Conservation (phyloP, 37 sponge, comb jelly and placozoan species). For the Eunapius fragilis region DNA sequence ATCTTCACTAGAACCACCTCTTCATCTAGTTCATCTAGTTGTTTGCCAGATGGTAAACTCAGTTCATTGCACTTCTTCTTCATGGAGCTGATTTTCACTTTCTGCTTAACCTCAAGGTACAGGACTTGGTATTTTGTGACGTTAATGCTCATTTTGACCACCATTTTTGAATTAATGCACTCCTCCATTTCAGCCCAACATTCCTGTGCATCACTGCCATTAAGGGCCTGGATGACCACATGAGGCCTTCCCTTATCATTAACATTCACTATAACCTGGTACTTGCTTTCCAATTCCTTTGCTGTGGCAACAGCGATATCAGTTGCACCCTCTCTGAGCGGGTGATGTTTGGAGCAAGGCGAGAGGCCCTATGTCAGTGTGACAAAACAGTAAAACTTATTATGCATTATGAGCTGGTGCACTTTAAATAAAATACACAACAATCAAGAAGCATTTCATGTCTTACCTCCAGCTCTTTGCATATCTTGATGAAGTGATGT, state of each 20-base stretch:
- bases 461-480: not conserved
- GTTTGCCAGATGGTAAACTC: not conserved
- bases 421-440: too few species aligned
- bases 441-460: too few species aligned
- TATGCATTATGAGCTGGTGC: too few species aligned
- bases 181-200: constrained; percentile 36
- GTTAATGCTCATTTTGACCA: not conserved
- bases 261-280: constrained; percentile 24
- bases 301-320: not conserved
- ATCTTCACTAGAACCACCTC: not conserved
- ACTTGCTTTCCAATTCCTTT: constrained; percentile 6
- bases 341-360: constrained; percentile 7
- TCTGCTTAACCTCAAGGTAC: not conserved
- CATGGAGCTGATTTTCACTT: constrained; percentile 14
- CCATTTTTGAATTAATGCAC: not conserved
- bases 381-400: not conserved
- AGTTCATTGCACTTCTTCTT: not conserved
- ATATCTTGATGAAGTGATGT: constrained; percentile 12
- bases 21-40: not conserved
- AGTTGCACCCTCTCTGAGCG: not conserved
- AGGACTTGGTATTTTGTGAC: not conserved
- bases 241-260: not conserved
- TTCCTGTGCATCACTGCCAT: constrained; percentile 17
- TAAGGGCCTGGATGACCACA: constrained; percentile 38
- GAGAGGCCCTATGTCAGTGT: not conserved